Percentiles rank a stretch among this genome's conserved stretches.
phyloP scores from a whole-genome alignment of 1,140 invertebrate genomes.

The Bombus picipes region DNA sequence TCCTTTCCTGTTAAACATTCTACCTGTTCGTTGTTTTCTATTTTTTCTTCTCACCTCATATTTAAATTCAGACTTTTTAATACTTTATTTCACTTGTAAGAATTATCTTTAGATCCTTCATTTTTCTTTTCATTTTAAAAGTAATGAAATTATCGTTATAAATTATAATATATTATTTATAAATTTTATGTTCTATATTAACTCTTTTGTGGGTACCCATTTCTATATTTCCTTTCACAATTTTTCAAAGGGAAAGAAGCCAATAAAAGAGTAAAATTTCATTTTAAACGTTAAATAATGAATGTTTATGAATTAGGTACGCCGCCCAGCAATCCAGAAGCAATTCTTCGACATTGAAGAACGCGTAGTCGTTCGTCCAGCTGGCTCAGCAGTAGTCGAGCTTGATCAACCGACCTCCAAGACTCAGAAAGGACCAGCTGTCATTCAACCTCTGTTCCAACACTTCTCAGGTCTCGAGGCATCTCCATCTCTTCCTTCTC shows the following conservation, averaged over 20 bases:
- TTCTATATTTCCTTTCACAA: no score
- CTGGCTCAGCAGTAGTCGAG: constrained; percentile 85
- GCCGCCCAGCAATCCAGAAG: constrained; percentile 86
- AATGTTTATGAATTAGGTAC: constrained; percentile 76
- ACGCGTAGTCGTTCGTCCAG: constrained; percentile 85
- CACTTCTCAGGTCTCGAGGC: constrained; percentile 35
- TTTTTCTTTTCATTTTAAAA: background rate
- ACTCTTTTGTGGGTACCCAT: no score
- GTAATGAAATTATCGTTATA: no score
- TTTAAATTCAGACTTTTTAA: background rate
- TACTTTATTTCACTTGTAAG: background rate
- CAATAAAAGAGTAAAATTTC: background rate
- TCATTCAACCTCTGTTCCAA: constrained; percentile 74
- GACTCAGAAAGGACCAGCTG: constrained; percentile 83
- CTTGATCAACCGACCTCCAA: constrained; percentile 85
- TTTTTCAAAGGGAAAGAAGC: no score
- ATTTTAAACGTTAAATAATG: background rate
- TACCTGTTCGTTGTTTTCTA: no score
- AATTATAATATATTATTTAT: no score
- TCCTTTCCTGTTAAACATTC: no score
- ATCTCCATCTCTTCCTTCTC: constrained; percentile 51
- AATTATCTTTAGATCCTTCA: no score
- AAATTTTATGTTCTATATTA: no score
- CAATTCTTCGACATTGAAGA: constrained; percentile 87
- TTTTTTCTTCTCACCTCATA: background rate